A percentile compares a stretch with the other conserved stretches of the same genome.
These are phyloP conservation scores for Deilephila porcellus DNA, from an alignment of 2,888 invertebrate genomes.

Conservation along the genomic window DNA sequence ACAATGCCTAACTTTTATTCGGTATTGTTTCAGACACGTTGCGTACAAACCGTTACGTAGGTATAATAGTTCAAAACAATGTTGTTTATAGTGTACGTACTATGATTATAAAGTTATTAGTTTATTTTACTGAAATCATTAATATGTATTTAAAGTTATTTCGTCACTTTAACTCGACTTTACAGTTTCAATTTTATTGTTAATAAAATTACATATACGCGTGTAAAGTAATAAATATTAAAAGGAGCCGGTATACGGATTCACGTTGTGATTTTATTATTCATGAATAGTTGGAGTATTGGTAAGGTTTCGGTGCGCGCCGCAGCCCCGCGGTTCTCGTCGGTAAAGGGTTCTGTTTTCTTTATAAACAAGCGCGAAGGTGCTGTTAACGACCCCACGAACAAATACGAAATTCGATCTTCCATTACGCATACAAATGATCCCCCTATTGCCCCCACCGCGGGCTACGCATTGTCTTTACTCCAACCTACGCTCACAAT, in stretches of 20 bases:
- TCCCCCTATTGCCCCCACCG: conserved; percentile 61
- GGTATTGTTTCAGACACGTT: neutral
- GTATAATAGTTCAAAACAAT: neutral
- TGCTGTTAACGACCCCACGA: conserved; percentile 82
- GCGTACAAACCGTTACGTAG: neutral
- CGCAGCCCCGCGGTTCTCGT: conserved; percentile 46
- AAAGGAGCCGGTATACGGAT: conserved; percentile 21
- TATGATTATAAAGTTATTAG: no score
- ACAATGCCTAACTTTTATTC: neutral
- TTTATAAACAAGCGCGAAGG: conserved; percentile 82
- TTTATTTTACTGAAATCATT: neutral
- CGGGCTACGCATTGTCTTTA: conserved; percentile 71
- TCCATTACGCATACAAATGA: conserved; percentile 83
- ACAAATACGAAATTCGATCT: conserved; percentile 85
- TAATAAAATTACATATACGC: neutral
- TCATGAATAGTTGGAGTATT: conserved; percentile 50
- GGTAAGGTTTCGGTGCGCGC: conserved; percentile 60
- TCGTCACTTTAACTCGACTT: neutral
- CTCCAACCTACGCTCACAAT: conserved; percentile 62
- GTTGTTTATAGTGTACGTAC: neutral
- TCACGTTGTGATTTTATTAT: conserved; percentile 53
- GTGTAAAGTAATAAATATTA: conserved; percentile 23
- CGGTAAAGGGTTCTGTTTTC: conserved; percentile 81
- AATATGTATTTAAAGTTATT: neutral
- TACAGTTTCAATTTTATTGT: neutral